Conservation (phyloP, 2,113 vertebrate species). For the Phoxinus phoxinus region DNA sequence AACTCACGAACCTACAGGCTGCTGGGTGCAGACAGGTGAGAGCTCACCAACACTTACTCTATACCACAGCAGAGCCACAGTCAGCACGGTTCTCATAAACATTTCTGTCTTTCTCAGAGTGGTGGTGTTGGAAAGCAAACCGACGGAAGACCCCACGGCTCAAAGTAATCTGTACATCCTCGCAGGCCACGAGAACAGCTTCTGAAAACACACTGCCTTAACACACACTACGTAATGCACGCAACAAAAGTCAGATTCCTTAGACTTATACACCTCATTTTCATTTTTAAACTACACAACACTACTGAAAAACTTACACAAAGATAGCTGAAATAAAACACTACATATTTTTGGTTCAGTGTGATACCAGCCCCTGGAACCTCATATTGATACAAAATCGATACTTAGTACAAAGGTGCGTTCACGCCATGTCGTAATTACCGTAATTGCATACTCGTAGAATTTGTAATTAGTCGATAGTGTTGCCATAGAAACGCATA, state of each 20-base stretch:
- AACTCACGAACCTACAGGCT: constrained; percentile 96
- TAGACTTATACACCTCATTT: constrained; percentile 20
- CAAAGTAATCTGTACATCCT: constrained; percentile 99
- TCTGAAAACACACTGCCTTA: constrained; percentile 78
- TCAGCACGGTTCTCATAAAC: not conserved
- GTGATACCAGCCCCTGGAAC: not conserved
- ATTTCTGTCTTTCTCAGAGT: constrained; percentile 77
- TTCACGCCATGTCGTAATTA: no score
- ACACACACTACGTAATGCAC: constrained; percentile 48
- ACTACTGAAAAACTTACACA: not conserved
- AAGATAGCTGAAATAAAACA: not conserved
- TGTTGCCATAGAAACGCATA: no score
- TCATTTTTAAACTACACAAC: constrained; percentile 28
- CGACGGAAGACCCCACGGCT: constrained; percentile 96
- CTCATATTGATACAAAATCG: not conserved
- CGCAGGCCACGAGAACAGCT: constrained; percentile 98
- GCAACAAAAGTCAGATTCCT: not conserved
- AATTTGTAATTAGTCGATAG: no score
- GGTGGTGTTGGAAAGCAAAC: constrained; percentile 96
- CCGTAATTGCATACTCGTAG: no score
- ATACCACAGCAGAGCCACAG: no score
- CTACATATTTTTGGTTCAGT: constrained; percentile 14
- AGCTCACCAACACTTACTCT: not conserved
- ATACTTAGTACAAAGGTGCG: not conserved
- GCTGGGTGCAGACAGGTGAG: constrained; percentile 97